These are phyloP conservation scores for Coptodon rendalli DNA, from an alignment of 2,113 vertebrate species.

Conservation along the genomic window DNA sequence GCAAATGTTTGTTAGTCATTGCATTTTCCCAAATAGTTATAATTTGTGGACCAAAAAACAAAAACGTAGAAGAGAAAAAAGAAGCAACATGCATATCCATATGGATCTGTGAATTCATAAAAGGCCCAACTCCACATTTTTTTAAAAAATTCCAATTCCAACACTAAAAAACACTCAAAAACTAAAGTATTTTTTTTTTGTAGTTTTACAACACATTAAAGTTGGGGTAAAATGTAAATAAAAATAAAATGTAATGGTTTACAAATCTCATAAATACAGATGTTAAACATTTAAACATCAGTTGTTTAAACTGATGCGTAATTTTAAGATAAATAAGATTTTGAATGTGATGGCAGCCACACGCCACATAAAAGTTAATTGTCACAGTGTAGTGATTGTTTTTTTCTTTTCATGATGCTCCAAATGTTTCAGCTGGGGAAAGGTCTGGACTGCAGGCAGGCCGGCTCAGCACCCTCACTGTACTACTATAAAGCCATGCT, in stretches of 20 bases:
- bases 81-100: not conserved
- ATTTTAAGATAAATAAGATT: not conserved
- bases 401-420: not conserved
- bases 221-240: not conserved
- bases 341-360: not conserved
- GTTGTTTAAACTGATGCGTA: not conserved
- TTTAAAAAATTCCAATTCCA: not conserved
- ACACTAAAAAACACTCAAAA: not conserved
- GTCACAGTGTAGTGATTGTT: fast-evolving
- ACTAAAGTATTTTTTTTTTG: not conserved
- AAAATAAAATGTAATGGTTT: not conserved
- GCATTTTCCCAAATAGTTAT: not conserved
- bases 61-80: not conserved
- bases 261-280: not conserved
- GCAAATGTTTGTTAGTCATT: not conserved
- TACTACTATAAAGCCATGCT: not conserved
- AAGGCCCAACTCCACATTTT: not conserved
- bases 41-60: not conserved
- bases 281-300: not conserved
- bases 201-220: not conserved
- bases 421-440: not conserved
- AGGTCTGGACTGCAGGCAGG: not conserved
- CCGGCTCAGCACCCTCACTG: not conserved
- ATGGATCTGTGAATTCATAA: not conserved
- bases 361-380: not conserved